Conservation (phyloP, 2,113 vertebrate species). For the Aleadryas rufinucha region DNA sequence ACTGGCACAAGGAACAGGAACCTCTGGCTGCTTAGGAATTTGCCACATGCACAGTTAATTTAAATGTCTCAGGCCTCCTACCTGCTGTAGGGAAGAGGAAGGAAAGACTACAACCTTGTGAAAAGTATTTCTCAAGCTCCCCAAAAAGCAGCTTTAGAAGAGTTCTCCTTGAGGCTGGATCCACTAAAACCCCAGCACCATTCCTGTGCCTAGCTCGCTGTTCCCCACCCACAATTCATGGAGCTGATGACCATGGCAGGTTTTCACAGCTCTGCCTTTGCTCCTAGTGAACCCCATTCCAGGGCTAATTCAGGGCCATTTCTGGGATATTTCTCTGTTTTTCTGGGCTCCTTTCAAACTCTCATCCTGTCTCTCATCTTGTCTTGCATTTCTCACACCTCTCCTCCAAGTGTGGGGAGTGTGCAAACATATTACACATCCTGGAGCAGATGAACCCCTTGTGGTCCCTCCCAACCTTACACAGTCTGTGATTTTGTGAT, state of each 20-base stretch:
- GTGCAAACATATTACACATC: background rate
- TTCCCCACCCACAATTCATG: background rate
- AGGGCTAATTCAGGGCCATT: background rate
- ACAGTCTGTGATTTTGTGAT: background rate
- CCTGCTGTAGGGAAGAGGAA: background rate
- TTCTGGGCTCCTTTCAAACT: background rate
- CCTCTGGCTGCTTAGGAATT: background rate
- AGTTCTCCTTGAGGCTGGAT: background rate
- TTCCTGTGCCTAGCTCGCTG: background rate
- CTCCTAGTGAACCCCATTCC: background rate
- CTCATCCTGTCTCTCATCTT: background rate
- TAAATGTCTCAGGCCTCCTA: background rate
- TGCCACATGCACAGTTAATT: background rate
- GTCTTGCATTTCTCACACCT: background rate
- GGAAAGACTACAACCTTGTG: background rate
- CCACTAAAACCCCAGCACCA: background rate
- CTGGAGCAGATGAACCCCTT: background rate
- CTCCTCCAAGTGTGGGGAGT: background rate
- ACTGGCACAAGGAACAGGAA: background rate
- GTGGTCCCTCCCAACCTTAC: background rate
- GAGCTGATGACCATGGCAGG: background rate
- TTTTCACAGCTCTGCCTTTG: background rate
- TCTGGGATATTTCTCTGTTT: background rate
- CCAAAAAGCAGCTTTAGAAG: background rate
- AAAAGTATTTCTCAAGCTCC: background rate